Evolutionary conservation across 2,797 vertebrate species (phyloP).

Genomic region (Hafferia zeledoni): DNA sequence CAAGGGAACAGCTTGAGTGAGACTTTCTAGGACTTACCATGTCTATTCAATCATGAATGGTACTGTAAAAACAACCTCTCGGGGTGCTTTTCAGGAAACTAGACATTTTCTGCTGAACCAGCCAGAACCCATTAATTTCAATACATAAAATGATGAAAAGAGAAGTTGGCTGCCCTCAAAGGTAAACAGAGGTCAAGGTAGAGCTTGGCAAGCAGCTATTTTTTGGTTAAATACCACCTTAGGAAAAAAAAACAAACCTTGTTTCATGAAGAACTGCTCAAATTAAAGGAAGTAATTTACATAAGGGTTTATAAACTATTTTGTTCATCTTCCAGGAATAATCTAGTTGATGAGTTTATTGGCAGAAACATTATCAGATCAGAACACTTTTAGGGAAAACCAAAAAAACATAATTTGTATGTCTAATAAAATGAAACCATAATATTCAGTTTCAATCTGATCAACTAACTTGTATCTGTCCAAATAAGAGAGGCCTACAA

Average conservation of each 20-base stretch:
- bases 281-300: not conserved
- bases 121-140: slow-evolving; percentile 23
- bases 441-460: not conserved
- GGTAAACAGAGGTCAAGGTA: slow-evolving; percentile 27
- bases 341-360: not conserved
- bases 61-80: not conserved
- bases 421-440: not conserved
- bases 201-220: not conserved
- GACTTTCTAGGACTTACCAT: not conserved
- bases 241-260: not conserved
- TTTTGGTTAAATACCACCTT: not conserved
- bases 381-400: not conserved
- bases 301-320: not conserved
- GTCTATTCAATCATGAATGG: not conserved
- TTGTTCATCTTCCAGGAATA: slow-evolving; percentile 11
- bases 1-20: not conserved
- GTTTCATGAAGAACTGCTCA: not conserved
- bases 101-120: slow-evolving; percentile 24
- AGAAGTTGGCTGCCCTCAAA: not conserved
- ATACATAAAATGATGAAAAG: slow-evolving; percentile 5
- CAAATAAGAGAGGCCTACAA: not conserved
- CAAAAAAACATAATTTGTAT: not conserved
- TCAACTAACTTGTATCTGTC: not conserved
- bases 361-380: not conserved
- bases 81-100: slow-evolving; percentile 34